Evolutionary conservation across 2,113 vertebrate genomes (phyloP).

Genomic region (Strix uralensis): DNA sequence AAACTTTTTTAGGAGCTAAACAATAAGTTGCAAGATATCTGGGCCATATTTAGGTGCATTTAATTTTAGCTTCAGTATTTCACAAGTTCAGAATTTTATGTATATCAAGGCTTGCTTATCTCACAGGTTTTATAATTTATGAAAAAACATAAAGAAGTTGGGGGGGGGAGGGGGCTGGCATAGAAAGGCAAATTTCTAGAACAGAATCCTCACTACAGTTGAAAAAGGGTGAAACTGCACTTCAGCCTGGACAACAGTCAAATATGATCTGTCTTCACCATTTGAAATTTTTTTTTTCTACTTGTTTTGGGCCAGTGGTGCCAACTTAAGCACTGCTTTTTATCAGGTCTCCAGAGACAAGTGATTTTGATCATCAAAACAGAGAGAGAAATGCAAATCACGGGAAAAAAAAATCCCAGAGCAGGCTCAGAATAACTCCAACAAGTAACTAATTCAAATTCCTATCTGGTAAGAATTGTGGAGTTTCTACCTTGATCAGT

Average conservation of each 20-base stretch:
- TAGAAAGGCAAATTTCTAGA: not conserved
- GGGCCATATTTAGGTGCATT: not conserved
- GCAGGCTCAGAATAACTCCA: not conserved
- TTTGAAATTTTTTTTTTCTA: not conserved
- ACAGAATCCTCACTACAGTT: not conserved
- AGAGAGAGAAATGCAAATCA: not conserved
- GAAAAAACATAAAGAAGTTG: not conserved
- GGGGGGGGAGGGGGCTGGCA: not conserved
- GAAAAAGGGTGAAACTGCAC: not conserved
- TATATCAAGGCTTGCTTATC: not conserved
- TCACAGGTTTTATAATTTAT: not conserved
- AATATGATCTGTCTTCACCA: not conserved
- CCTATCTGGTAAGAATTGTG: not conserved
- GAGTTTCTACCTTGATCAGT: not conserved
- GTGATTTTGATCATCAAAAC: constrained; percentile 8
- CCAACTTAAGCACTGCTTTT: not conserved
- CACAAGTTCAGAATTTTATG: not conserved
- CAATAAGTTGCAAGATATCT: not conserved
- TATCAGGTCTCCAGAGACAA: not conserved
- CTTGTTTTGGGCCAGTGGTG: not conserved
- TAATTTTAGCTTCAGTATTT: not conserved
- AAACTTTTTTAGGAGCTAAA: not conserved
- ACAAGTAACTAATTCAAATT: not conserved
- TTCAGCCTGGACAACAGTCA: not conserved
- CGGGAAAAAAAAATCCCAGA: not conserved